A percentile compares a stretch with the other conserved stretches of the same genome.
Evolutionary conservation across 2,113 vertebrate genomes (phyloP).

Genomic region (Mesembrinibis cayennensis): DNA sequence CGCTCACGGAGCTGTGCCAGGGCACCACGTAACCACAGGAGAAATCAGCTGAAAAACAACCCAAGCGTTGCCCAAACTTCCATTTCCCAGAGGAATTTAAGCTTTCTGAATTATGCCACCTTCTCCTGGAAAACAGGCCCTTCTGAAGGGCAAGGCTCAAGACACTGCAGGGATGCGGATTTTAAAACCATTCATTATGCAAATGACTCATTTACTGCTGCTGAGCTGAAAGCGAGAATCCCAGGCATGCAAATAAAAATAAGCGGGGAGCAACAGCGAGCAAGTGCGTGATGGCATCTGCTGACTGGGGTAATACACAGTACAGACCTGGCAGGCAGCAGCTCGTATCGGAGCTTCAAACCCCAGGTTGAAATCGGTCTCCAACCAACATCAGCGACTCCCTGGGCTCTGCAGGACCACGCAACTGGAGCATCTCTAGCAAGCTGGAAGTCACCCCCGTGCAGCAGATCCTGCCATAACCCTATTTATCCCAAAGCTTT

Average conservation of each 20-base stretch:
- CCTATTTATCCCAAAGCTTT: neutral
- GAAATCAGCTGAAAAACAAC: neutral
- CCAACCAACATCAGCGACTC: neutral
- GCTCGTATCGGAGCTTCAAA: neutral
- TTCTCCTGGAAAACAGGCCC: neutral
- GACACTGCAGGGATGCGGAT: neutral
- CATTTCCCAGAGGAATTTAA: neutral
- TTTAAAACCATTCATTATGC: constrained; percentile 51
- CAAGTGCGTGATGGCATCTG: neutral
- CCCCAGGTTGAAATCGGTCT: neutral
- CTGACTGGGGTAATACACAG: neutral
- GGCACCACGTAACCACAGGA: fast-evolving
- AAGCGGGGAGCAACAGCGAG: neutral
- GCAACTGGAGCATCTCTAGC: neutral
- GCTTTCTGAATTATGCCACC: neutral
- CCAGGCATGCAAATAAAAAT: constrained; percentile 49
- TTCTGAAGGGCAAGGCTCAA: constrained; percentile 26
- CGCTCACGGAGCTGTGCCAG: neutral
- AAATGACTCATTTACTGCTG: constrained; percentile 42
- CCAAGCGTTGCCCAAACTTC: neutral
- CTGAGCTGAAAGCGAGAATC: constrained; percentile 48
- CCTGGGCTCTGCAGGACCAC: neutral
- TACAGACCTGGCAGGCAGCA: neutral
- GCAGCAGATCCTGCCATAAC: neutral
- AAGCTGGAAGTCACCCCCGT: neutral